A percentile compares a stretch with the other conserved stretches of the same genome.
These are phyloP conservation scores for Onychomys torridus DNA, from an alignment of 2,797 vertebrate genomes.

Conservation along the genomic window DNA sequence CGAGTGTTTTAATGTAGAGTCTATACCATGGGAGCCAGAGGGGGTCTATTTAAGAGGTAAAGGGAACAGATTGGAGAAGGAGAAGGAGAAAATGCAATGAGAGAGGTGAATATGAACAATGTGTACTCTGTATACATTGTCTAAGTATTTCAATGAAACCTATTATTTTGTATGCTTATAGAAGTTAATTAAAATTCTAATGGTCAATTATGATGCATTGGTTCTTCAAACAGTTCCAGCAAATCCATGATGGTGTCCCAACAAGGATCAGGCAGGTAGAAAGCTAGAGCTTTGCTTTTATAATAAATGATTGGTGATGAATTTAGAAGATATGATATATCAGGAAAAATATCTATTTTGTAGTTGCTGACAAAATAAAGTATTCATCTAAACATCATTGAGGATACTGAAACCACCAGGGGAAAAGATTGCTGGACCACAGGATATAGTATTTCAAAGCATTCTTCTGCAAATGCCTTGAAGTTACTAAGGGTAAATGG, in stretches of 20 bases:
- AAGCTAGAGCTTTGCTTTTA: conserved; percentile 22
- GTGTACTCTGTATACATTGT: neutral
- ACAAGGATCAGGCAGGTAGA: neutral
- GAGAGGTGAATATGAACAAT: neutral
- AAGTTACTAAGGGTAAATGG: neutral
- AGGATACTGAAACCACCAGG: neutral
- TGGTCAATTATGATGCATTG: neutral
- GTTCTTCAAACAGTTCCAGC: neutral
- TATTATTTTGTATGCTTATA: neutral
- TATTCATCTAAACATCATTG: neutral
- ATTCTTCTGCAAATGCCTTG: neutral
- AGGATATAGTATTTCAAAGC: conserved; percentile 13
- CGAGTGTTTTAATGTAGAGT: neutral
- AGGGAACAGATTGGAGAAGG: neutral
- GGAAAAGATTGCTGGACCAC: neutral
- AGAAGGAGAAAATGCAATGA: neutral
- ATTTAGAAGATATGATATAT: neutral
- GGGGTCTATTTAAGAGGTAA: neutral
- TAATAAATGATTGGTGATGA: neutral
- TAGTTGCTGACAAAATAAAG: neutral
- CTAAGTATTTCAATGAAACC: neutral
- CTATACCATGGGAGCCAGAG: neutral
- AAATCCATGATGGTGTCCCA: neutral
- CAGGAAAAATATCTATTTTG: neutral
- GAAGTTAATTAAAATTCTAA: neutral